Conservation (phyloP, 2,797 vertebrate species). For the Orientallactaga sibirica region DNA sequence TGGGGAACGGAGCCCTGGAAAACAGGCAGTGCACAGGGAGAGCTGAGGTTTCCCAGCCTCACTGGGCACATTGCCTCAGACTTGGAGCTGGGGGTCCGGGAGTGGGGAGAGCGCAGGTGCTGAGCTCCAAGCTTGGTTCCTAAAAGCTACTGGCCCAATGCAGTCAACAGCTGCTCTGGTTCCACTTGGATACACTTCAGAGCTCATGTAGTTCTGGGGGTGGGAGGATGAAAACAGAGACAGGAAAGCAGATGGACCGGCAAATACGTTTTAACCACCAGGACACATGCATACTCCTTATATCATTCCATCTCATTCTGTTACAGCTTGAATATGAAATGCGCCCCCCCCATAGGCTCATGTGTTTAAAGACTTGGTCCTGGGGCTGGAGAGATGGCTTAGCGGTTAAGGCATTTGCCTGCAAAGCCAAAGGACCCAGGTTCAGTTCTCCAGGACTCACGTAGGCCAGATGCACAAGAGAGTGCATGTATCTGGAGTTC, state of each 20-base stretch:
- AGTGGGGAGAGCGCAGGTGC: too few relatives aligned
- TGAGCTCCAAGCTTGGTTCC: background rate
- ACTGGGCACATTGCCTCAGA: accelerated
- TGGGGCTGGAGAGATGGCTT: too few relatives aligned
- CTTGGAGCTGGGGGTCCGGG: accelerated
- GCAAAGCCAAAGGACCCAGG: too few relatives aligned
- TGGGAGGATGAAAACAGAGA: background rate
- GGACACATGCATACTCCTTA: background rate
- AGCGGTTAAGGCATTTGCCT: too few relatives aligned
- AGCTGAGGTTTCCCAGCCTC: background rate
- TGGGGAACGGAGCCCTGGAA: background rate
- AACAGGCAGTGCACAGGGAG: background rate
- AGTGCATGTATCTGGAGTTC: too few relatives aligned
- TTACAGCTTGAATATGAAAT: background rate
- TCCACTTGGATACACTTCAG: background rate
- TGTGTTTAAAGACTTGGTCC: background rate
- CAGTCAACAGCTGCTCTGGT: background rate
- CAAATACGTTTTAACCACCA: background rate
- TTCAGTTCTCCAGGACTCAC: too few relatives aligned
- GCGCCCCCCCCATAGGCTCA: background rate
- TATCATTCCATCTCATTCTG: background rate
- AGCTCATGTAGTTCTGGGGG: too few relatives aligned
- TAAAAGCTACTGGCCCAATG: background rate
- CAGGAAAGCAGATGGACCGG: background rate
- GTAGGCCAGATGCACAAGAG: too few relatives aligned